Conservation (phyloP, 2,888 invertebrate genomes). For the Chaitophorus viminalis region DNA sequence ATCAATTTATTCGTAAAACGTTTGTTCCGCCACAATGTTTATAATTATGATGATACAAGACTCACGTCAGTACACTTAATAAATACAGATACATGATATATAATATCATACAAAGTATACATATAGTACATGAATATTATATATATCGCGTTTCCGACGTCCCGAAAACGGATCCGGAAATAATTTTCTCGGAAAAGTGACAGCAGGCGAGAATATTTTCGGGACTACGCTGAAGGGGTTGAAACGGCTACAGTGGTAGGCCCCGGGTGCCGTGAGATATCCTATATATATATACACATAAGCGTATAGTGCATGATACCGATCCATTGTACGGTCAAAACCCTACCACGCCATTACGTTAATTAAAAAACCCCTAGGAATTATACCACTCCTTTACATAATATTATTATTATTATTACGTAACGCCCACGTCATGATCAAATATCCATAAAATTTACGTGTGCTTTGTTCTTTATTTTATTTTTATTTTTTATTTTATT, state of each 20-base stretch:
- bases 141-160: neutral
- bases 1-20: too few species aligned
- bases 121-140: too few species aligned
- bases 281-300: neutral
- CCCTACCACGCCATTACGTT: constrained; percentile 7
- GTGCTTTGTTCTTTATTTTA: neutral
- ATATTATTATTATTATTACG: neutral
- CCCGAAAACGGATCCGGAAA: neutral
- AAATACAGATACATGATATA: too few species aligned
- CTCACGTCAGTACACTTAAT: too few species aligned
- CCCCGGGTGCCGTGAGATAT: neutral
- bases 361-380: constrained; percentile 42
- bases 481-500: neutral
- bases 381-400: neutral
- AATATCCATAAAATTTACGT: neutral
- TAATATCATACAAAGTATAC: too few species aligned
- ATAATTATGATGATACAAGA: too few species aligned
- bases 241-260: neutral
- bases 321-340: neutral
- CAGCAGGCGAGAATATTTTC: constrained; percentile 31
- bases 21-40: too few species aligned
- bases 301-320: constrained; percentile 19
- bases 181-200: constrained; percentile 23
- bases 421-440: constrained; percentile 1
- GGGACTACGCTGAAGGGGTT: constrained; percentile 2